Base-by-base conservation (phyloP, 2,888 invertebrate genomes). In the Tetramorium bicarinatum region DNA sequence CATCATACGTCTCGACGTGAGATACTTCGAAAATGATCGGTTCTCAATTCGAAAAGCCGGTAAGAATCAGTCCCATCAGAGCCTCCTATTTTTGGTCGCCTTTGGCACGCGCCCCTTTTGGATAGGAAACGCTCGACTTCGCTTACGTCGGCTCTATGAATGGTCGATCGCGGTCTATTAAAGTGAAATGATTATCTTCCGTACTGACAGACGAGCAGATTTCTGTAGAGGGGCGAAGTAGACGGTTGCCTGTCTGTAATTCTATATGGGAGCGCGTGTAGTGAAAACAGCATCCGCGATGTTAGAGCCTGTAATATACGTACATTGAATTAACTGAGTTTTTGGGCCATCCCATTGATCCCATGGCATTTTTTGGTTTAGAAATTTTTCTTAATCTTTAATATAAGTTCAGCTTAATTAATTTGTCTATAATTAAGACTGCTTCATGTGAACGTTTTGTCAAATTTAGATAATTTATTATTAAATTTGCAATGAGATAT, bases 111-210 rank as follows among this genome's bases (percentile, higher is more conserved):
- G 87, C 85, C 84, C 87, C 85, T 75, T 69, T 71, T 81, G 41
- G 77, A 61, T 62, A 84, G 82, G 83, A 76, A 85, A 85, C 67
- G 83, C 44, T 64, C 82, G 59, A 82, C 59, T 74, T 66, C 56
- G n/a, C 49, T 52, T 49, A 62, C 56, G 59, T 83, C 75, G n/a
- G 67, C 34, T 77, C 59, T 25, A 21, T 88, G 80, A 88, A 88
- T 86, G 86, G 74, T 21, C 85, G 87, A 85, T 87, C 84, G 38
- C 59, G 80, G 90, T 90, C 89, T 87, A 91, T 91, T 91, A 91
- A 91, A 89, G 89, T 90, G 87, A 91, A 90, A 90, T 88, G 88
- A 90, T 89, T 89, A 91, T 90, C 88, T 71, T 69, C 38, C 61
- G 80, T 54, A 83, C 84, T 75, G 90, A 90, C 90, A 77, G 87